phyloP scores from a whole-genome alignment of 2,113 vertebrate genomes.

The Pangasianodon hypophthalmus region DNA sequence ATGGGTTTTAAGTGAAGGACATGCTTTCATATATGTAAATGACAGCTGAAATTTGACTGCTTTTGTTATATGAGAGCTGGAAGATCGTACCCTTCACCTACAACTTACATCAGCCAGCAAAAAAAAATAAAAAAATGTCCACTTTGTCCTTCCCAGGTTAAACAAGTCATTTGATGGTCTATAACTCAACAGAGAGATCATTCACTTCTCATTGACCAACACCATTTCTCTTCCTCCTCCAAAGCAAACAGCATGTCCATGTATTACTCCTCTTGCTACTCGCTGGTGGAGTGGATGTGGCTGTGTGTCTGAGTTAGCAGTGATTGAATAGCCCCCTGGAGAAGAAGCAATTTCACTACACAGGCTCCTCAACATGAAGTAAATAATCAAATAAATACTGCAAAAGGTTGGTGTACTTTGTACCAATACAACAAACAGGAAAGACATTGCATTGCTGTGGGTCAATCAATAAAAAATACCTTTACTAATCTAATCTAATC shows the following conservation, averaged over 20 bases:
- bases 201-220: conserved; percentile 55
- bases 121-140: conserved; percentile 52
- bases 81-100: not conserved
- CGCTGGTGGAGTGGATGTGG: conserved; percentile 55
- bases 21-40: conserved; percentile 14
- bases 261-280: conserved; percentile 60
- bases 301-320: conserved; percentile 61
- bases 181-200: conserved; percentile 53
- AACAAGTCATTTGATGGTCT: conserved; percentile 61
- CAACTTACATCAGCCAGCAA: too few species aligned
- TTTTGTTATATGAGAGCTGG: not conserved
- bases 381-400: conserved; percentile 39
- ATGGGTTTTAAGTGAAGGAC: not conserved
- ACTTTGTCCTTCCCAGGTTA: conserved; percentile 68
- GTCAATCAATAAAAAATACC: not conserved
- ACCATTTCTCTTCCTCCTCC: conserved; percentile 60
- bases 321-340: conserved; percentile 70
- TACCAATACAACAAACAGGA: not conserved
- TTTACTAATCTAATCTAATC: not conserved
- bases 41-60: not conserved
- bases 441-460: not conserved
- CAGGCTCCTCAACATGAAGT: conserved; percentile 34
- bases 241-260: conserved; percentile 61
- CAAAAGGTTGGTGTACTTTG: not conserved
- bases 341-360: conserved; percentile 67